These are phyloP conservation scores for Parus major DNA, from an alignment of 2,113 vertebrate genomes.

Conservation along the genomic window DNA sequence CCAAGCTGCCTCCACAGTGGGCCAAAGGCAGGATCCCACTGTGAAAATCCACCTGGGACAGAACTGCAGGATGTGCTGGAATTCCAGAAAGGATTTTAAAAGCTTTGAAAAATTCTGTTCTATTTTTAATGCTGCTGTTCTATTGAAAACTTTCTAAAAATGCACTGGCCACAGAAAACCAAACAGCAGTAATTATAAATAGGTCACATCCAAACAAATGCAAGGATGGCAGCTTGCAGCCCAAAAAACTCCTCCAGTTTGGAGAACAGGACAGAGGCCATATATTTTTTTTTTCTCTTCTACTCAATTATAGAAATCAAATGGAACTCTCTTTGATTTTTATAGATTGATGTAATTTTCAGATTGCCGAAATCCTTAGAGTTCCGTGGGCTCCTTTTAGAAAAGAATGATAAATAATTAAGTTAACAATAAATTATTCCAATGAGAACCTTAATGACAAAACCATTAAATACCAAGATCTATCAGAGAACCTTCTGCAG, in stretches of 20 bases:
- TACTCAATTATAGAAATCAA: not conserved
- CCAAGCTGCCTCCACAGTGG: not conserved
- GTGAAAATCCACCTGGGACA: not conserved
- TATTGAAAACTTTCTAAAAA: not conserved
- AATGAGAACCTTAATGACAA: conserved; percentile 60
- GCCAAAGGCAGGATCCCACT: not conserved
- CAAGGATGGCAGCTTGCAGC: not conserved
- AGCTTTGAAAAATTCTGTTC: not conserved
- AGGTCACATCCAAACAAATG: not conserved
- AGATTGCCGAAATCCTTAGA: not conserved
- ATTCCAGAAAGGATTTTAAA: not conserved
- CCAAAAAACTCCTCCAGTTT: not conserved
- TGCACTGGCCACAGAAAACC: not conserved
- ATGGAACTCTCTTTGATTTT: not conserved
- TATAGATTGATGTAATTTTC: not conserved
- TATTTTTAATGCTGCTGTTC: not conserved
- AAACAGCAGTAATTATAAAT: not conserved
- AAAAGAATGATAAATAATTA: conserved; percentile 64
- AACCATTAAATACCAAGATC: conserved; percentile 62
- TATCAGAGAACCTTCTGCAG: conserved; percentile 31
- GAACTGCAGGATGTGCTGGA: rapidly evolving
- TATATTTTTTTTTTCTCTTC: not conserved
- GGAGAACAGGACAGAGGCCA: not conserved
- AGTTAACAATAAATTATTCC: conserved; percentile 59
- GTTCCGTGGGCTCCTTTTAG: conserved; percentile 32